Evolutionary conservation across 92 coral and sea anemone genomes (phyloP), one percentile per base, ranked within the genome.

Genomic region (Epizoanthus rinbou): DNA sequence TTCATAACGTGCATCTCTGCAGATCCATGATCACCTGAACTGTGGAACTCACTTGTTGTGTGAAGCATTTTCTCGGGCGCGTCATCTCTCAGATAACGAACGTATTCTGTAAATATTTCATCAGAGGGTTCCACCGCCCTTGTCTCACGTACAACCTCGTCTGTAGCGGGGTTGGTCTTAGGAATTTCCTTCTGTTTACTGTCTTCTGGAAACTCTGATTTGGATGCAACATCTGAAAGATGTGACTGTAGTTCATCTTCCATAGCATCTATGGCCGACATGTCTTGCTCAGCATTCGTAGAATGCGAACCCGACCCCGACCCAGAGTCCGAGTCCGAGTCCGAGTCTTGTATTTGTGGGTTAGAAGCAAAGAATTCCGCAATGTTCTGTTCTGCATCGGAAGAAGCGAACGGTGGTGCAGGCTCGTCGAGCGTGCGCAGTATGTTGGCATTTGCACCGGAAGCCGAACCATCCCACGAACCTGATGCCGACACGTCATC

Each of bases 401-500:
- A 57, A 39, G 82, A 19, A 35, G 6, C 25, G 2, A 15, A 28
- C 1, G 82, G 19, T 0, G 35, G 47, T 24, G 19, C 43, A 15
- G 70, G 41, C 6, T 76, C 47, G 21, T 60, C 35, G 3, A 59
- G 13, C 47, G 25, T 60, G 50, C 23, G 71, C 50, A 78, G 3
- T 3, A 78, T 21, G 22, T 63, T 57, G 1, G 57, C 37, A 13
- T 74, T 69, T 28, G 70, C 59, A 6, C 63, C 76, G 3, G 86
- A 74, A 0, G 89, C 76, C 8, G 92, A 89, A 33, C 33, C 67
- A 5, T 59, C 85, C 90, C 93, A 86, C 10, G 70, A 63, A 2
- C 88, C 90, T 9, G 93, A 90, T 15, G 90, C 87, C 11, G 93
- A 86, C 5, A 59, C 47, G 0, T 45, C 81, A 19, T 73, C 81